These are phyloP conservation scores for Hystrix cristata DNA, from an alignment of 2,113 vertebrate species.

Conservation along the genomic window DNA sequence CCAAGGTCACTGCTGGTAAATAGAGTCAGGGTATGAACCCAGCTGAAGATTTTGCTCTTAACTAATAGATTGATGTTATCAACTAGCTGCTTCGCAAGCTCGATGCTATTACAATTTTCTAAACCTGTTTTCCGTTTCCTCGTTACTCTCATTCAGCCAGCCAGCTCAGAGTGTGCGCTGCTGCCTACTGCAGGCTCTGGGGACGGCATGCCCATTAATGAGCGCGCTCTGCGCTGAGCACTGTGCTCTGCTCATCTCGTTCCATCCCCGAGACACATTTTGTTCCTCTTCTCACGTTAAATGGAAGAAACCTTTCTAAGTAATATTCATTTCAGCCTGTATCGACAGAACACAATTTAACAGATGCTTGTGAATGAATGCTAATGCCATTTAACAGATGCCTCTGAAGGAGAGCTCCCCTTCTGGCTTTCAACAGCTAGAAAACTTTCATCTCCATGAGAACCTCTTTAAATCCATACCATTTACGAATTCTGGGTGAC, in stretches of 20 bases:
- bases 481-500: constrained; percentile 28
- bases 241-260: background rate
- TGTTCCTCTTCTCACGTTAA: constrained; percentile 15
- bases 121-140: background rate
- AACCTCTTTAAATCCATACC: constrained; percentile 54
- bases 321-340: constrained; percentile 46
- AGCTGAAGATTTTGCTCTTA: constrained; percentile 4
- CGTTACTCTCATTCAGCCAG: background rate
- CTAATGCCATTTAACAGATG: constrained; percentile 68
- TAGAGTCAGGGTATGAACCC: background rate
- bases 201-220: background rate
- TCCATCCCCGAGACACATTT: background rate
- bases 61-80: background rate
- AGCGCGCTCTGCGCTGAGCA: background rate
- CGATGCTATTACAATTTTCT: constrained; percentile 4
- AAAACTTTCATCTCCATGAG: constrained; percentile 47
- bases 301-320: constrained; percentile 28
- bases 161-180: background rate
- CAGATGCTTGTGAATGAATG: constrained; percentile 66
- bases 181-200: background rate
- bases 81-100: background rate
- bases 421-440: constrained; percentile 52
- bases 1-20: background rate
- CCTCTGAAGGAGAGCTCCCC: constrained; percentile 50
- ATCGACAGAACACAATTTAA: constrained; percentile 15